Evolutionary conservation across 2,113 vertebrate genomes (phyloP).

Genomic region (Mirounga angustirostris): DNA sequence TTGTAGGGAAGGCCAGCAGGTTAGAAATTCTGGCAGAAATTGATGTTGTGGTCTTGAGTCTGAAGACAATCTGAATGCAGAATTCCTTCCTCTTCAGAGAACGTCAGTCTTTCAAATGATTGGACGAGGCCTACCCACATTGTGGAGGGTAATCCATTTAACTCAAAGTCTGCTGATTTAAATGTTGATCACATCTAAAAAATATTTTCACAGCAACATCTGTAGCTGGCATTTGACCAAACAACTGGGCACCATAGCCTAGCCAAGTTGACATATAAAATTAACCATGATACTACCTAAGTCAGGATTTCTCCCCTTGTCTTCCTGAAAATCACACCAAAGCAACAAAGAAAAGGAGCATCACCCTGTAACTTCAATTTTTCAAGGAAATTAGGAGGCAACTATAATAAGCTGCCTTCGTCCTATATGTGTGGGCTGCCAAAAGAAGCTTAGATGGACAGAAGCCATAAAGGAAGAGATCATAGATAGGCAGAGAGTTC

Average conservation of each 20-base stretch:
- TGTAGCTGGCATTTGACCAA: not conserved
- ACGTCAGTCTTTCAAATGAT: not conserved
- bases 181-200: not conserved
- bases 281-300: not conserved
- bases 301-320: not conserved
- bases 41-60: not conserved
- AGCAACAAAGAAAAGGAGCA: not conserved
- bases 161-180: not conserved
- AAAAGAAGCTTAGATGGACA: not conserved
- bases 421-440: not conserved
- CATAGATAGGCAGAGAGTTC: not conserved
- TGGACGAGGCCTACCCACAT: not conserved
- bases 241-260: not conserved
- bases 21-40: not conserved
- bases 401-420: not conserved
- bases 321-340: not conserved
- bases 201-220: not conserved
- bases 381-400: not conserved
- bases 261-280: not conserved
- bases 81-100: not conserved
- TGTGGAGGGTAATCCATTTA: not conserved
- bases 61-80: not conserved
- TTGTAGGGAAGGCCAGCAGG: not conserved
- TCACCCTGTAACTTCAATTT: not conserved
- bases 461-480: not conserved